These are phyloP conservation scores for Hippocampus comes DNA, from an alignment of 2,113 vertebrate species.

Conservation along the genomic window DNA sequence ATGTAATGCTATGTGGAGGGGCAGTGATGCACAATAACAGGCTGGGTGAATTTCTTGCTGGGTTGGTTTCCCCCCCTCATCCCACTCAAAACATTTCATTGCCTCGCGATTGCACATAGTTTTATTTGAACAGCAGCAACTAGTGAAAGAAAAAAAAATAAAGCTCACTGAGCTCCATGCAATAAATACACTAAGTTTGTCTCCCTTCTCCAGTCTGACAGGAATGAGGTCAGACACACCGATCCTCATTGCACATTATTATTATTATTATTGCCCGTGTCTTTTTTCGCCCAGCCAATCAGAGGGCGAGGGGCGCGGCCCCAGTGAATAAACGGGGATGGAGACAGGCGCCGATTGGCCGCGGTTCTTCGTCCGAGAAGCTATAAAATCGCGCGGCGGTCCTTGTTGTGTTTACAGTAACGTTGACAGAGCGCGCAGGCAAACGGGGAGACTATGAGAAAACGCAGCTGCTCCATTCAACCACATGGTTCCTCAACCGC, in stretches of 20 bases:
- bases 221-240: slow-evolving; percentile 97
- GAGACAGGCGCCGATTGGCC: slow-evolving; percentile 86
- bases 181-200: slow-evolving; percentile 16
- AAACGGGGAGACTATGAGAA: slow-evolving; percentile 79
- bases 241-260: slow-evolving; percentile 93
- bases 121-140: neutral
- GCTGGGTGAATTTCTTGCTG: slow-evolving; percentile 21
- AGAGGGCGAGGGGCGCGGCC: slow-evolving; percentile 70
- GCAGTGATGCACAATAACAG: slow-evolving; percentile 38
- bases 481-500: slow-evolving; percentile 74
- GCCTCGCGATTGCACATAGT: neutral
- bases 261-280: slow-evolving; percentile 84
- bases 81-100: slow-evolving; percentile 23
- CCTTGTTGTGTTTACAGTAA: slow-evolving; percentile 80
- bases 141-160: neutral
- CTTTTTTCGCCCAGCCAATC: slow-evolving; percentile 82
- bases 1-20: slow-evolving; percentile 34
- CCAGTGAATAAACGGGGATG: slow-evolving; percentile 74
- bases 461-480: slow-evolving; percentile 71
- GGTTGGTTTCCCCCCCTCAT: neutral
- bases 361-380: slow-evolving; percentile 66
- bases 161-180: neutral
- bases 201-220: slow-evolving; percentile 77
- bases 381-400: slow-evolving; percentile 82
- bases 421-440: slow-evolving; percentile 73